A percentile compares a stretch with the other conserved stretches of the same genome.
These are phyloP conservation scores for Lophura nycthemera DNA, from an alignment of 2,113 vertebrate species.

Conservation along the genomic window DNA sequence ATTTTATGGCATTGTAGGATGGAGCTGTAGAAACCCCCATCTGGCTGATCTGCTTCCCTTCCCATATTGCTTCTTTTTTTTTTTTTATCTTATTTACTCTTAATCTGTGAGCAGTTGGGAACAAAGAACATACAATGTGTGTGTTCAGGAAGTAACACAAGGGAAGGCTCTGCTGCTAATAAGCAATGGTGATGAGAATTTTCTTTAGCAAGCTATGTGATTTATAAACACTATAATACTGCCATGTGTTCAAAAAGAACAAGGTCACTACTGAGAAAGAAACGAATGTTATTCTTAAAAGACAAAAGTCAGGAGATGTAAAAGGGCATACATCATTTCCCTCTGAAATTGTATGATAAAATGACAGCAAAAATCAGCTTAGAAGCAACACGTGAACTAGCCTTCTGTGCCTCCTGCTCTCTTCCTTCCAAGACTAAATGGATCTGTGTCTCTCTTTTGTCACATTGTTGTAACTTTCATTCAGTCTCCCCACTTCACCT, in stretches of 20 bases:
- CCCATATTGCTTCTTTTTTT: background rate
- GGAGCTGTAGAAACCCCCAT: fast-evolving
- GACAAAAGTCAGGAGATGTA: conserved; percentile 73
- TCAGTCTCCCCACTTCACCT: conserved; percentile 65
- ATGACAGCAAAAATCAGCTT: conserved; percentile 71
- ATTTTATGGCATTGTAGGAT: background rate
- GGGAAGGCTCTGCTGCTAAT: background rate
- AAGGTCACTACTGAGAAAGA: conserved; percentile 58
- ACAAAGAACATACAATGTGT: background rate
- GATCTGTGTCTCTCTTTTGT: conserved; percentile 72
- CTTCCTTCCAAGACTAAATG: conserved; percentile 61
- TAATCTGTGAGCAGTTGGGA: background rate
- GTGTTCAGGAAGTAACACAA: background rate
- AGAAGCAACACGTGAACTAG: conserved; percentile 56
- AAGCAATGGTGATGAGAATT: background rate
- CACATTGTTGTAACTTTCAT: conserved; percentile 70
- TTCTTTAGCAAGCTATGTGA: conserved; percentile 1
- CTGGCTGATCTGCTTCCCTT: background rate
- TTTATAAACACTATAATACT: conserved; percentile 37
- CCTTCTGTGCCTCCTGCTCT: conserved; percentile 67
- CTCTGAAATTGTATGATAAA: conserved; percentile 69
- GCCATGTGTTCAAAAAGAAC: conserved; percentile 46
- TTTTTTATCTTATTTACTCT: background rate
- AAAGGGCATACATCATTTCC: conserved; percentile 76
- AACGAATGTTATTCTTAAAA: conserved; percentile 69